These are phyloP conservation scores for Pentalonia nigronervosa DNA, from an alignment of 1,140 invertebrate species.

Conservation along the genomic window DNA sequence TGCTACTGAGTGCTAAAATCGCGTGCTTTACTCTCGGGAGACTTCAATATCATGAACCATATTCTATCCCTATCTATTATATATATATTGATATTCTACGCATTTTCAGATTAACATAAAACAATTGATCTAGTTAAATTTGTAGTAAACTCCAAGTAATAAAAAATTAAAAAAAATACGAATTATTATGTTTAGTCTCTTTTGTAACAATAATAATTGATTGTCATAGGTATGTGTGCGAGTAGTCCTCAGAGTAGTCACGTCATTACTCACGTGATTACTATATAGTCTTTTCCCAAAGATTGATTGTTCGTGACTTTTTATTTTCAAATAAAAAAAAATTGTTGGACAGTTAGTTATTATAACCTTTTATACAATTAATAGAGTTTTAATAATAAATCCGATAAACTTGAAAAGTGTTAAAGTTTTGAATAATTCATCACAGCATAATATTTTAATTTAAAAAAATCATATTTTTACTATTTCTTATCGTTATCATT, in stretches of 20 bases:
- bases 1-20: not conserved
- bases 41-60: not conserved
- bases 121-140: not conserved
- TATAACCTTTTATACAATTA: not conserved
- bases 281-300: too few species aligned
- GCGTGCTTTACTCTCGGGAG: not conserved
- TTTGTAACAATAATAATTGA: not conserved
- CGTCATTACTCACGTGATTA: too few species aligned
- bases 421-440: too few species aligned
- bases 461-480: too few species aligned
- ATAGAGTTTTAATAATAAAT: not conserved
- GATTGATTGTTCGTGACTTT: too few species aligned
- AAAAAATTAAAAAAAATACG: not conserved
- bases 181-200: not conserved
- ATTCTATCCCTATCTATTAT: not conserved
- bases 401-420: not conserved
- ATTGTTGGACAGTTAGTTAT: not conserved
- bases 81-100: not conserved
- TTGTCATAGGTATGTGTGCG: not conserved
- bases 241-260: not conserved
- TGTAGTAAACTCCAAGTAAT: not conserved
- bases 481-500: too few species aligned
- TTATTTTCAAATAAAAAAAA: not conserved
- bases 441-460: too few species aligned
- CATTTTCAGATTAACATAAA: not conserved